Evolutionary conservation across 1,140 invertebrate species (phyloP).

Genomic region (Antheraea pernyi): DNA sequence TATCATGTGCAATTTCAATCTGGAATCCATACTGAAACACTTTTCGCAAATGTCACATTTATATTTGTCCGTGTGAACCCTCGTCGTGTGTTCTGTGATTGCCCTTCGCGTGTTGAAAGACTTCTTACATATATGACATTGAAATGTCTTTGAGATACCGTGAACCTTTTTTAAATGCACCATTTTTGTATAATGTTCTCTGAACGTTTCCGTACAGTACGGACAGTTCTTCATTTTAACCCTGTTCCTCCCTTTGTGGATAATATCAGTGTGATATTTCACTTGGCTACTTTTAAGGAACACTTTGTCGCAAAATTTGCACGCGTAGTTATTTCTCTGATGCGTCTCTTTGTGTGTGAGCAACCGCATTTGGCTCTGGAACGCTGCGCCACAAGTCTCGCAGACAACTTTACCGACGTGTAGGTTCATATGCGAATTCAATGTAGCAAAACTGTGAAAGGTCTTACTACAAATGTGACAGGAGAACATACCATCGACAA

Average conservation of each 20-base stretch:
- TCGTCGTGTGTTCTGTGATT: slow-evolving; percentile 58
- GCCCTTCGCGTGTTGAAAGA: slow-evolving; percentile 36
- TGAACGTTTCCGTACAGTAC: slow-evolving; percentile 39
- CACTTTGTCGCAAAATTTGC: slow-evolving; percentile 38
- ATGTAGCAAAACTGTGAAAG: slow-evolving; percentile 34
- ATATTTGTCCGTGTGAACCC: slow-evolving; percentile 73
- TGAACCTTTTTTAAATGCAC: slow-evolving; percentile 47
- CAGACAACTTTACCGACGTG: slow-evolving; percentile 70
- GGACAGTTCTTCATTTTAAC: slow-evolving; percentile 40
- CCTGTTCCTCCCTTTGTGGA: slow-evolving; percentile 39
- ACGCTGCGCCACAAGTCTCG: slow-evolving; percentile 68
- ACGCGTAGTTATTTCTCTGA: slow-evolving; percentile 38
- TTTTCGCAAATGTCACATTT: slow-evolving; percentile 76
- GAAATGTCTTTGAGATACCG: slow-evolving; percentile 38
- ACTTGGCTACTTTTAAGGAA: slow-evolving; percentile 45
- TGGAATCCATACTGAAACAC: slow-evolving; percentile 78
- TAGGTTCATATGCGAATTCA: slow-evolving; percentile 56
- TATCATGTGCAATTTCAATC: slow-evolving; percentile 84
- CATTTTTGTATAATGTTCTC: slow-evolving; percentile 50
- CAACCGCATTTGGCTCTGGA: slow-evolving; percentile 57
- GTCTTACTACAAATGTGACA: slow-evolving; percentile 39
- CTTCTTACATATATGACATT: slow-evolving; percentile 42
- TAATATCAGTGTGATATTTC: slow-evolving; percentile 44
- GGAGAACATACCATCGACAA: slow-evolving; percentile 32
- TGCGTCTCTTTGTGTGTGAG: slow-evolving; percentile 66